Conservation (phyloP, 2,888 invertebrate genomes). For the Cactoblastis cactorum region DNA sequence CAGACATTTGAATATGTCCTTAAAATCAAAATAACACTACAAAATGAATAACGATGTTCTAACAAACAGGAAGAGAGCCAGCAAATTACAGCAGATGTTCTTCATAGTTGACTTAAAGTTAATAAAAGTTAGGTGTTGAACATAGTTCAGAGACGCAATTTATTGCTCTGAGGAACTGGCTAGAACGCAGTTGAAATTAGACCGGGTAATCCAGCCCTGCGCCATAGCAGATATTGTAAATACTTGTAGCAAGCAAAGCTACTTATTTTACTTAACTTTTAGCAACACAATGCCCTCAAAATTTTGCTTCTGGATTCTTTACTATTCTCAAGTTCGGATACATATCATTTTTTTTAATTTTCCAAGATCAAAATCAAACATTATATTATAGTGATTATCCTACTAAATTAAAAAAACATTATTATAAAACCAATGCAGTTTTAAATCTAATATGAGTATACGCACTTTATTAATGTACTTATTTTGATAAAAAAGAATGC, state of each 20-base stretch:
- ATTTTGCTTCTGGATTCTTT: too few species aligned
- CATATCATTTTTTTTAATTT: too few species aligned
- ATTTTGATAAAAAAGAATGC: too few species aligned
- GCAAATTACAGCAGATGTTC: slow-evolving; percentile 12
- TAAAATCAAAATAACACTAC: not conserved
- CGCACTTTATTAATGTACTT: too few species aligned
- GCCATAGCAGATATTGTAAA: not conserved
- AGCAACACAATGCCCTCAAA: too few species aligned
- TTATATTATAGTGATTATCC: too few species aligned
- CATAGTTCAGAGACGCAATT: slow-evolving; percentile 34
- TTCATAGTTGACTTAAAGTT: slow-evolving; percentile 11
- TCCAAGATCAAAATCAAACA: too few species aligned
- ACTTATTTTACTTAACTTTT: not conserved
- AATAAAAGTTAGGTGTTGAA: slow-evolving; percentile 23
- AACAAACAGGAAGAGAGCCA: not conserved
- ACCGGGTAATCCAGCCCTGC: slow-evolving; percentile 36
- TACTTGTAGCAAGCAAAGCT: not conserved
- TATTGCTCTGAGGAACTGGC: slow-evolving; percentile 44
- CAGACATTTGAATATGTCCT: too few species aligned
- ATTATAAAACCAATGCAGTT: too few species aligned
- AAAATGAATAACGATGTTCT: not conserved
- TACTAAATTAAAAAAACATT: too few species aligned
- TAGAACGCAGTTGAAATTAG: slow-evolving; percentile 40
- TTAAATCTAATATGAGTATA: too few species aligned
- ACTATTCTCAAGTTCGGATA: too few species aligned